A percentile compares a stretch with the other conserved stretches of the same genome.
These are phyloP conservation scores for Apostichopus californicus DNA, from an alignment of 35 echinoderm and acorn worm species.

Conservation along the genomic window DNA sequence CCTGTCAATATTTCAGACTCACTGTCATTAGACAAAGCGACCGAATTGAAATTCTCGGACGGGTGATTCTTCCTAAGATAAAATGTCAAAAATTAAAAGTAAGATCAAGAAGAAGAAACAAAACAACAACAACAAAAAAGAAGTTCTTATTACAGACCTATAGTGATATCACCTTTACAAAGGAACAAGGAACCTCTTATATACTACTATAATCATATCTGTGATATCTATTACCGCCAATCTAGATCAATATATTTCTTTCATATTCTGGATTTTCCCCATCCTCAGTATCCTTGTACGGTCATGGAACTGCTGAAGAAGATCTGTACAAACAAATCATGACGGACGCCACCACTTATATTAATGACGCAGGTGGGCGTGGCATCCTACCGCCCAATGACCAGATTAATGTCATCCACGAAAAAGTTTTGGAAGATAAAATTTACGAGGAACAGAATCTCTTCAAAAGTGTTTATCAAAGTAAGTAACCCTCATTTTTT, in stretches of 20 bases:
- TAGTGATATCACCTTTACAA: too few species aligned
- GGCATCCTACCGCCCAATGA: conserved; percentile 7
- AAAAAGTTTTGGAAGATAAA: conserved; percentile 23
- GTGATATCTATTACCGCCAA: too few species aligned
- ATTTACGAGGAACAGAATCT: conserved; percentile 53
- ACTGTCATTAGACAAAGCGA: too few species aligned
- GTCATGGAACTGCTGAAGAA: conserved; percentile 44
- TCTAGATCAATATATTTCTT: not conserved
- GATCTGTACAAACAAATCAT: conserved; percentile 77
- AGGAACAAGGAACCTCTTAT: too few species aligned
- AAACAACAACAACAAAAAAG: too few species aligned
- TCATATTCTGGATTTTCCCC: not conserved
- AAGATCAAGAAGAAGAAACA: too few species aligned
- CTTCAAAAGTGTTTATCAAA: conserved; percentile 37
- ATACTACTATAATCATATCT: too few species aligned
- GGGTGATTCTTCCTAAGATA: too few species aligned
- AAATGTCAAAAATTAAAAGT: too few species aligned
- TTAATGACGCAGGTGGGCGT: conserved; percentile 52
- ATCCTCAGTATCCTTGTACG: conserved; percentile 68
- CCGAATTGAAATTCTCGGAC: too few species aligned
- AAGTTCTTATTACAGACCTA: too few species aligned
- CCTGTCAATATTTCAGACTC: too few species aligned
- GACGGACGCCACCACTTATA: conserved; percentile 65
- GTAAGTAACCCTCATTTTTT: not conserved
- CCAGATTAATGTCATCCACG: conserved; percentile 47